Evolutionary conservation across 2,888 invertebrate genomes (phyloP).

Genomic region (Ophion ventricosus): DNA sequence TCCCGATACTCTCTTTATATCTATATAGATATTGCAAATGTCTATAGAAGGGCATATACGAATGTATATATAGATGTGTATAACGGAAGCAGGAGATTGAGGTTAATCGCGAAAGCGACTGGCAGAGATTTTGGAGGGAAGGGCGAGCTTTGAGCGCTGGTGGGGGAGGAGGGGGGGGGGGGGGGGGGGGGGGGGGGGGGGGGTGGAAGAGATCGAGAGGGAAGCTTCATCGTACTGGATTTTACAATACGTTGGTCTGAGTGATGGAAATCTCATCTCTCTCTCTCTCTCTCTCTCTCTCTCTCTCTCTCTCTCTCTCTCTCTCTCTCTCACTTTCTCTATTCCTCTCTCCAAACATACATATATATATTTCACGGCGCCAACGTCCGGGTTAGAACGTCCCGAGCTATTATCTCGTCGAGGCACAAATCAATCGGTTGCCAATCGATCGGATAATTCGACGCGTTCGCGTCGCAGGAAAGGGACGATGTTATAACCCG

Average conservation of each 20-base stretch:
- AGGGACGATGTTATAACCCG: conserved; percentile 27
- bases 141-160: conserved; percentile 36
- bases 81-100: conserved; percentile 73
- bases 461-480: conserved; percentile 47
- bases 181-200: background rate
- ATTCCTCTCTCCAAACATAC: background rate
- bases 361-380: background rate
- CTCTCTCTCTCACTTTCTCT: too few relatives aligned
- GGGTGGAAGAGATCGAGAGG: conserved; percentile 4
- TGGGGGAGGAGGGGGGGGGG: background rate
- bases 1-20: background rate
- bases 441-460: conserved; percentile 79
- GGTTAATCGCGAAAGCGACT: conserved; percentile 74
- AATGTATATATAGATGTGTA: conserved; percentile 5
- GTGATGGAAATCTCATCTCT: conserved; percentile 31
- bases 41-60: background rate
- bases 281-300: conserved; percentile 18
- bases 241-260: conserved; percentile 44
- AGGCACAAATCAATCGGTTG: conserved; percentile 77
- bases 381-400: conserved; percentile 71
- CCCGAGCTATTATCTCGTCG: conserved; percentile 75
- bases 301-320: background rate
- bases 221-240: conserved; percentile 41
- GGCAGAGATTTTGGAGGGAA: conserved; percentile 31
- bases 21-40: background rate